Evolutionary conservation across 2,113 vertebrate species (phyloP), one percentile per base, ranked within the genome.

Genomic region (Gasterosteus aculeatus): DNA sequence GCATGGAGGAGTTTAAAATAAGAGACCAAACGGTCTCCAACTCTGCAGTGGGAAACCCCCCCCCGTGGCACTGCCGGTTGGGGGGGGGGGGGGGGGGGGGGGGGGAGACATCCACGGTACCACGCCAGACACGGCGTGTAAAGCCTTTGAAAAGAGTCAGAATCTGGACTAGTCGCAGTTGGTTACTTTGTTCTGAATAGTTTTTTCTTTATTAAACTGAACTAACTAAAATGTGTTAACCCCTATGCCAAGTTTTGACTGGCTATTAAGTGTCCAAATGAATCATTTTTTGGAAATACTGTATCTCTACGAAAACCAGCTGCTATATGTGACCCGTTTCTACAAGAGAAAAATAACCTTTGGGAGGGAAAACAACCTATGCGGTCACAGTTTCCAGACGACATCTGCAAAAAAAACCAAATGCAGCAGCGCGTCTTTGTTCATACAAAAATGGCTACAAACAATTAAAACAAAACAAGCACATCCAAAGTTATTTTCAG

Each of bases 401-500:
- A 69, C 57, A 81, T 68, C 57, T 85, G 75, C 75, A 82, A 74
- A 84, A 67, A 31, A 84, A 67, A 31, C 33, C 44, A 74, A 41
- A 83, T 1, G 12, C 41, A 10, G n/a, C 53, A 39, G 44, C 56
- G 16, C 3, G 53, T 75, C 69, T 85, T 88, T 89, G 85, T 89
- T 64, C 46, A 10, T 60, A 70, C 51, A 26, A 39, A 84, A 88
- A 83, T 47, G 31, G 62, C 65, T 61, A 58, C 33, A 44, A 69
- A 85, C 85, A 77, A 87, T 81, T 46, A 65, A 73, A 71, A 85
- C 66, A 81, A 85, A 78, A 77, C 54, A 58, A 71, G 77, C 72
- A 77, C 51, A 77, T 79, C 74, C 85, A 54, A 87, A 83, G 87
- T 84, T 84, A 80, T 83, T 86, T 79, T 2, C 7, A 66, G 80